A percentile compares a stretch with the other conserved stretches of the same genome.
These are phyloP conservation scores for Camptogramma bilineatum DNA, from an alignment of 2,888 invertebrate species.

Conservation along the genomic window DNA sequence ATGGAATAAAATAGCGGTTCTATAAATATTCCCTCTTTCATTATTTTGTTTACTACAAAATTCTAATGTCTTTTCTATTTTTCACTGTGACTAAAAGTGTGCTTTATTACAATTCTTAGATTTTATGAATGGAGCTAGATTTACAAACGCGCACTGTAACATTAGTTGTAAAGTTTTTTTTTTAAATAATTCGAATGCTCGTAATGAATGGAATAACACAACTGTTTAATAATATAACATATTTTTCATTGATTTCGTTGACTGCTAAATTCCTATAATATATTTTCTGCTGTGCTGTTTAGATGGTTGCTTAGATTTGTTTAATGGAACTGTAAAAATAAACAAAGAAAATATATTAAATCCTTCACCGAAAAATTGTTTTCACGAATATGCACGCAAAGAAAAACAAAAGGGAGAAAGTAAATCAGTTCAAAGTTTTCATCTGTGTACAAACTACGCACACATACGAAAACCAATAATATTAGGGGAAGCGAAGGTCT, in stretches of 20 bases:
- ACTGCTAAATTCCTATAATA: too few species aligned
- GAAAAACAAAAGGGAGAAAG: conserved; percentile 53
- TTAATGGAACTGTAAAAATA: not conserved
- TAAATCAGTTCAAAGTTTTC: conserved; percentile 75
- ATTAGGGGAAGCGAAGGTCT: conserved; percentile 66
- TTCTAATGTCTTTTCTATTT: not conserved
- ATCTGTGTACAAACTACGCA: conserved; percentile 55
- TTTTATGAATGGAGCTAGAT: too few species aligned
- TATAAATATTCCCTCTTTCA: not conserved
- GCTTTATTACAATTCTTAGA: too few species aligned
- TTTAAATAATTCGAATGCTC: too few species aligned
- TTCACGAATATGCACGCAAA: conserved; percentile 36
- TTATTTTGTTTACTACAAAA: not conserved
- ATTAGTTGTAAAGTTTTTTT: too few species aligned
- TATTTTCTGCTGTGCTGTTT: too few species aligned
- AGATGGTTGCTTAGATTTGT: too few species aligned
- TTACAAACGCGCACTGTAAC: too few species aligned
- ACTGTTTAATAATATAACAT: too few species aligned
- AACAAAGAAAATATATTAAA: conserved; percentile 14
- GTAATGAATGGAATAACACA: too few species aligned
- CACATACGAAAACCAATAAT: conserved; percentile 80
- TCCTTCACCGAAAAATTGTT: conserved; percentile 26
- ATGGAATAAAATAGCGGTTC: not conserved
- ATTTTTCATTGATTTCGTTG: too few species aligned
- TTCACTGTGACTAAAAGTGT: too few species aligned